Conservation (phyloP, 1,140 invertebrate genomes). For the Tenebrio molitor region DNA sequence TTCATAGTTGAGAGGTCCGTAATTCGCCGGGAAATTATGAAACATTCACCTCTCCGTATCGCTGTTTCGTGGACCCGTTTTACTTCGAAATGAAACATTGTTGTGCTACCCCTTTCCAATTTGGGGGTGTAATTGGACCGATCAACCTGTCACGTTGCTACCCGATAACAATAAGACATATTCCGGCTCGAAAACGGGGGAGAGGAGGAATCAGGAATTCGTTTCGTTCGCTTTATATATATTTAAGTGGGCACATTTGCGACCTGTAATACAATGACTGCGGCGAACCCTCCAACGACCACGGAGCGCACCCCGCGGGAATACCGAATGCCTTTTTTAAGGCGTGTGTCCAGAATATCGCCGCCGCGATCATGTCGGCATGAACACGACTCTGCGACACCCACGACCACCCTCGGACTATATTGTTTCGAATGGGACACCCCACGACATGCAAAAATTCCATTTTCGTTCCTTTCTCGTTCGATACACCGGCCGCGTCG, state of each 20-base stretch:
- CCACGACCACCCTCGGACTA: neutral
- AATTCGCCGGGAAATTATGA: neutral
- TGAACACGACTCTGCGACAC: conserved; percentile 3
- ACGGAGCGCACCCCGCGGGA: conserved; percentile 35
- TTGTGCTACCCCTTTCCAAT: conserved; percentile 26
- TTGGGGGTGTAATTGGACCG: conserved; percentile 12
- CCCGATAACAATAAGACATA: conserved; percentile 23
- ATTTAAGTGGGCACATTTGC: conserved; percentile 53
- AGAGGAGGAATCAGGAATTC: conserved; percentile 11
- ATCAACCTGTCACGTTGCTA: conserved; percentile 29
- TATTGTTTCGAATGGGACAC: neutral
- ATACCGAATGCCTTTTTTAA: conserved; percentile 50
- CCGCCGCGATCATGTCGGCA: conserved; percentile 8
- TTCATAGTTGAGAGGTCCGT: neutral
- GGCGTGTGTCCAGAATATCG: conserved; percentile 49
- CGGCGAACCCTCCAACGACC: conserved; percentile 48
- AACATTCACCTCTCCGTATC: neutral
- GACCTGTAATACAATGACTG: conserved; percentile 52
- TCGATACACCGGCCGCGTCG: too few relatives aligned
- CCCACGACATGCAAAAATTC: too few relatives aligned
- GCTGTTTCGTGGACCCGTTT: neutral
- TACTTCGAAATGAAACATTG: conserved; percentile 22
- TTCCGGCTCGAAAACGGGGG: neutral
- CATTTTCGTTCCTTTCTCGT: too few relatives aligned
- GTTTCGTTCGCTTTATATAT: conserved; percentile 41